Evolutionary conservation across 2,113 vertebrate genomes (phyloP).

Genomic region (Actinemys pallida): DNA sequence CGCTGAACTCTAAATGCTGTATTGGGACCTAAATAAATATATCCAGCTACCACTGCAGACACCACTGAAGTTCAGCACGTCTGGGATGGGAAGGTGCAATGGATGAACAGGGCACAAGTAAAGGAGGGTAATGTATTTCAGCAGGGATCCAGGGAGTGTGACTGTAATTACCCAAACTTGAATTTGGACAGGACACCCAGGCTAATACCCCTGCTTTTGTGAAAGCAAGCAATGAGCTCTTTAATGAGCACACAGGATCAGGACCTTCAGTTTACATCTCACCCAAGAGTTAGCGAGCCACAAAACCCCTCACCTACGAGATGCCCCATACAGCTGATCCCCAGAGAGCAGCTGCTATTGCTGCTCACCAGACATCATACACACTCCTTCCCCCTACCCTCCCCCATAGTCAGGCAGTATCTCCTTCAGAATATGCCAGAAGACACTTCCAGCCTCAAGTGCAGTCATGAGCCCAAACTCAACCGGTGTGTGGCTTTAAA

Average conservation of each 20-base stretch:
- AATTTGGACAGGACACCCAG: neutral
- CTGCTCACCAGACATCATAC: neutral
- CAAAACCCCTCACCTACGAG: neutral
- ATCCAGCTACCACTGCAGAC: neutral
- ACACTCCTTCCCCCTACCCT: neutral
- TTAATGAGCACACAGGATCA: neutral
- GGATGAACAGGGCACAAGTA: neutral
- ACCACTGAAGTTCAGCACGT: neutral
- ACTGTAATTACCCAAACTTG: neutral
- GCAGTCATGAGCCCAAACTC: slow-evolving; percentile 61
- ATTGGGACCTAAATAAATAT: neutral
- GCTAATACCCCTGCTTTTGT: neutral
- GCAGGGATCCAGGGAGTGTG: fast-evolving
- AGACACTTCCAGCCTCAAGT: neutral
- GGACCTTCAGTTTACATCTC: neutral
- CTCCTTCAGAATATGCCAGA: neutral
- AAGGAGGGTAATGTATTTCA: neutral
- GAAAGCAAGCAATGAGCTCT: neutral
- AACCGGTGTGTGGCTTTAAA: slow-evolving; percentile 56
- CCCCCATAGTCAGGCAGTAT: neutral
- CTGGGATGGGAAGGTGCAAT: neutral
- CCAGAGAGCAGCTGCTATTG: neutral
- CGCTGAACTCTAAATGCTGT: neutral
- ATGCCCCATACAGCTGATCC: neutral
- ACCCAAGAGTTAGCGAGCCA: neutral